These are phyloP conservation scores for Rhinella marina DNA, from an alignment of 2,797 vertebrate genomes.

Conservation along the genomic window DNA sequence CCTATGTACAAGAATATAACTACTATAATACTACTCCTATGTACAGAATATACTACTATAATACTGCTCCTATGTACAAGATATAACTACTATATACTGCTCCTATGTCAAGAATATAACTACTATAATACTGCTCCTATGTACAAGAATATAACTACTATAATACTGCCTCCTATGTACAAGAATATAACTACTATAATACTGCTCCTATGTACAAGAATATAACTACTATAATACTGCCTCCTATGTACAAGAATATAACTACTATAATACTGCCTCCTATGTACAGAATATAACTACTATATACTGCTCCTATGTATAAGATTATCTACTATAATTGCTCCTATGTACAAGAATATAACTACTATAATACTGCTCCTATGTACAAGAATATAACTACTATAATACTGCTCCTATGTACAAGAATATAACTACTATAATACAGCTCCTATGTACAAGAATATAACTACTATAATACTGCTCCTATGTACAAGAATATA, in stretches of 20 bases:
- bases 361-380: constrained; percentile 2
- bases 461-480: constrained; percentile 16
- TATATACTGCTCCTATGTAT: background rate
- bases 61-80: background rate
- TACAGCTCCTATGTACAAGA: background rate
- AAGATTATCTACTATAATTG: background rate
- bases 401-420: constrained; percentile 6
- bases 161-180: background rate
- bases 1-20: constrained; percentile 1
- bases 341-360: constrained; percentile 1
- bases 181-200: constrained; percentile 13
- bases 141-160: background rate
- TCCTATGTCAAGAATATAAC: constrained; percentile 1
- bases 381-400: constrained; percentile 10
- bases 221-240: constrained; percentile 6
- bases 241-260: background rate
- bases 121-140: constrained; percentile 9
- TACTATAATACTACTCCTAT: background rate
- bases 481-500: background rate
- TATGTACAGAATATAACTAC: constrained; percentile 1
- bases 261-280: constrained; percentile 1
- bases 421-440: constrained; percentile 16
- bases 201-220: constrained; percentile 4
- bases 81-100: background rate
- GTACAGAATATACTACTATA: background rate